Evolutionary conservation across 1,140 invertebrate species (phyloP).

Genomic region (Latrodectus geometricus): DNA sequence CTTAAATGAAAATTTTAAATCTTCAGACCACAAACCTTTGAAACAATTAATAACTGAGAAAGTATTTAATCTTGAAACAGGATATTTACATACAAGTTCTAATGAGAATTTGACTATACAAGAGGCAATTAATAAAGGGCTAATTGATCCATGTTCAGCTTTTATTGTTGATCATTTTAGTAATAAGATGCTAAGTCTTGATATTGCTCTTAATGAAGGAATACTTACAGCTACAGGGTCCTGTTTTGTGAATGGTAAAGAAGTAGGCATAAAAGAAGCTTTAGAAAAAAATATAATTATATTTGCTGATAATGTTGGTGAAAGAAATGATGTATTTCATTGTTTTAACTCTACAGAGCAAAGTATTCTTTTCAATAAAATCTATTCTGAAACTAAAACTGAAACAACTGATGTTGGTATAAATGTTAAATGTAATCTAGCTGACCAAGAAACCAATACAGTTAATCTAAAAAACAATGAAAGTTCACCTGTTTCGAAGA

Average conservation of each 20-base stretch:
- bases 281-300: constrained; percentile 82
- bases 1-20: background rate
- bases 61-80: constrained; percentile 77
- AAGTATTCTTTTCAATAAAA: constrained; percentile 64
- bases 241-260: constrained; percentile 84
- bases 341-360: constrained; percentile 65
- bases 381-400: constrained; percentile 16
- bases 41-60: constrained; percentile 74
- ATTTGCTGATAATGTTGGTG: constrained; percentile 66
- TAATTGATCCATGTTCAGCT: constrained; percentile 69
- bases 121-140: constrained; percentile 71
- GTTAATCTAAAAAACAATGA: background rate
- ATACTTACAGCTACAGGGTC: constrained; percentile 81
- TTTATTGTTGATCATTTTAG: constrained; percentile 29
- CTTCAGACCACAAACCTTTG: background rate
- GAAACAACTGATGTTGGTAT: constrained; percentile 21
- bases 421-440: constrained; percentile 1
- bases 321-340: background rate
- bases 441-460: background rate
- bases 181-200: constrained; percentile 75
- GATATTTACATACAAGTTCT: constrained; percentile 75
- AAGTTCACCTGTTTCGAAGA: background rate
- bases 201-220: constrained; percentile 84
- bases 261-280: constrained; percentile 82
- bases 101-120: constrained; percentile 68